Evolutionary conservation across 2,888 invertebrate species (phyloP).

Genomic region (Xylota segnis): DNA sequence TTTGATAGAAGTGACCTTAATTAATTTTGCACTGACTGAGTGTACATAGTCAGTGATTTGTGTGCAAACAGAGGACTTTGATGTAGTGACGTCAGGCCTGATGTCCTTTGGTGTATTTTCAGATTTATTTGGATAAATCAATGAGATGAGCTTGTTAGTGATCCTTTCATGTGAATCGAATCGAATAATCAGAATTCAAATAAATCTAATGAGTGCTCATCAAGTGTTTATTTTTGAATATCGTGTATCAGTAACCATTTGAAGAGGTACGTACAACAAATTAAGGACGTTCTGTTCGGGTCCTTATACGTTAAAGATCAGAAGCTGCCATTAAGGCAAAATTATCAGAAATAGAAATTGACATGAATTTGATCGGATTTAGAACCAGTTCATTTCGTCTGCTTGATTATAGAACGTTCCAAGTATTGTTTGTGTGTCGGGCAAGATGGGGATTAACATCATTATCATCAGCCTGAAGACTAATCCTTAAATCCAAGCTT

Average conservation of each 20-base stretch:
- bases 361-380: no score
- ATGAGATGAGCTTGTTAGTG: slow-evolving; percentile 20
- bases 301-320: no score
- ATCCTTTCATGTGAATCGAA: slow-evolving; percentile 8
- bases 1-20: slow-evolving; percentile 40
- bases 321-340: no score
- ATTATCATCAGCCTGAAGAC: no score
- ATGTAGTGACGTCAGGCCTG: neutral
- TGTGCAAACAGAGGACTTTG: slow-evolving; percentile 25
- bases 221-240: neutral
- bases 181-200: neutral
- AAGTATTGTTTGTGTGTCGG: no score
- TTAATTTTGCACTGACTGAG: slow-evolving; percentile 25
- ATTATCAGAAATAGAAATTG: no score
- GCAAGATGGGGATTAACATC: no score
- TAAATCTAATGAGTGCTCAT: neutral
- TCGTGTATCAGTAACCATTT: neutral
- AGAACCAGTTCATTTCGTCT: no score
- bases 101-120: neutral
- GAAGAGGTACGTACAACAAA: neutral
- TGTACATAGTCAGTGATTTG: slow-evolving; percentile 23
- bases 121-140: slow-evolving; percentile 6
- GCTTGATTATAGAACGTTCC: no score
- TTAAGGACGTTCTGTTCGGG: no score
- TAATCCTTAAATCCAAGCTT: no score